phyloP scores from a whole-genome alignment of 2,797 vertebrate species.

The Pristis pectinata region DNA sequence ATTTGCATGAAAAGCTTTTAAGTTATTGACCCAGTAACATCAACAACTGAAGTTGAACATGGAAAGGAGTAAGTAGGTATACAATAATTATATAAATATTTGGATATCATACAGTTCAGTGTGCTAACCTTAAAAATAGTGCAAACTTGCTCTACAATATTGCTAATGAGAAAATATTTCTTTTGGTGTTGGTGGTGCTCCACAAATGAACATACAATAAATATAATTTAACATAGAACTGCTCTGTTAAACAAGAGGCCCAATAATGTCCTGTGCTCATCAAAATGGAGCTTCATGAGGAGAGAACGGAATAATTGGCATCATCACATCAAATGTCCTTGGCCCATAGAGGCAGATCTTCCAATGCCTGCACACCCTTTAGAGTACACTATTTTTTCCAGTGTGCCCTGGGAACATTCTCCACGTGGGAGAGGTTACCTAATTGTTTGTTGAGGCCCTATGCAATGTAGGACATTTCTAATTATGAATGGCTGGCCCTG shows the following conservation, averaged over 20 bases:
- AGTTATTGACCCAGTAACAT: background rate
- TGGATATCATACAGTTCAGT: background rate
- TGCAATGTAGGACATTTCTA: too few relatives aligned
- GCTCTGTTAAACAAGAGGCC: background rate
- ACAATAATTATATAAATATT: background rate
- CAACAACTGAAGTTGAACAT: background rate
- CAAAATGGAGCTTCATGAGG: background rate
- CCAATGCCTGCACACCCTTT: too few relatives aligned
- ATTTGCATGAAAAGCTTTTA: background rate
- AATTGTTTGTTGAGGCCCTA: too few relatives aligned
- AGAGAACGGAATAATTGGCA: too few relatives aligned
- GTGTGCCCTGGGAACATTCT: too few relatives aligned
- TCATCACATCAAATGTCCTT: background rate
- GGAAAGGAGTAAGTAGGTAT: background rate
- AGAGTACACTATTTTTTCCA: too few relatives aligned
- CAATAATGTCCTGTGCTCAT: background rate
- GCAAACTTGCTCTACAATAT: background rate
- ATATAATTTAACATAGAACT: background rate
- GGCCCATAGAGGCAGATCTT: background rate
- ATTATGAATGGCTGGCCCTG: too few relatives aligned
- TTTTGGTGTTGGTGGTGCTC: too few relatives aligned
- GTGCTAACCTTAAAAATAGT: background rate
- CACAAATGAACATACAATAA: background rate
- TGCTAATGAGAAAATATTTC: background rate
- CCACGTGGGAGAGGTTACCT: too few relatives aligned